phyloP scores from a whole-genome alignment of 2,797 vertebrate species.

The Podarcis siculus region DNA sequence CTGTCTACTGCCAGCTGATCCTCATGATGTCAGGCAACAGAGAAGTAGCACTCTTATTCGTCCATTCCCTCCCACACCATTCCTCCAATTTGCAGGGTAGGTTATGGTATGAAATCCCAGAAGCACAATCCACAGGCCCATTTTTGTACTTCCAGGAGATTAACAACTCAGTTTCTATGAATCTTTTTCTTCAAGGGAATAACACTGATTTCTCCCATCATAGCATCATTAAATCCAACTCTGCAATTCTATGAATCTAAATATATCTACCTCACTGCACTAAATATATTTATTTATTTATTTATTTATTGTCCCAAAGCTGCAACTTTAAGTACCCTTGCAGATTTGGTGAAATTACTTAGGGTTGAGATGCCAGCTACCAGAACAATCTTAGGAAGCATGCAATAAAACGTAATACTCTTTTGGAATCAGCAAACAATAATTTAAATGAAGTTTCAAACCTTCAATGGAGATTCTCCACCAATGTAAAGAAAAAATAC shows the following conservation, averaged over 20 bases:
- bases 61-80: neutral
- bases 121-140: neutral
- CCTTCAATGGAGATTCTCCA: constrained; percentile 91
- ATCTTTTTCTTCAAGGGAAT: neutral
- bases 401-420: neutral
- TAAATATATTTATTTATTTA: neutral
- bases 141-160: neutral
- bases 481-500: constrained; percentile 93
- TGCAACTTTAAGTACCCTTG: neutral
- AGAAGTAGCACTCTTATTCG: neutral
- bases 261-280: neutral
- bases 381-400: neutral
- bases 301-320: neutral
- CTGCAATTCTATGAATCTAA: neutral
- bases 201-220: neutral
- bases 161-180: neutral
- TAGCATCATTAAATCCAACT: neutral
- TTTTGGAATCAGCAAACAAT: constrained; percentile 21
- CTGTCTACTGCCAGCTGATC: neutral
- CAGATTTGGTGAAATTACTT: neutral
- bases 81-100: neutral
- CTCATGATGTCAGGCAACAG: neutral
- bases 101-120: neutral
- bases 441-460: constrained; percentile 71
- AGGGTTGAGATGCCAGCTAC: neutral